phyloP scores from a whole-genome alignment of 2,113 vertebrate genomes.

The Ascaphus truei region DNA sequence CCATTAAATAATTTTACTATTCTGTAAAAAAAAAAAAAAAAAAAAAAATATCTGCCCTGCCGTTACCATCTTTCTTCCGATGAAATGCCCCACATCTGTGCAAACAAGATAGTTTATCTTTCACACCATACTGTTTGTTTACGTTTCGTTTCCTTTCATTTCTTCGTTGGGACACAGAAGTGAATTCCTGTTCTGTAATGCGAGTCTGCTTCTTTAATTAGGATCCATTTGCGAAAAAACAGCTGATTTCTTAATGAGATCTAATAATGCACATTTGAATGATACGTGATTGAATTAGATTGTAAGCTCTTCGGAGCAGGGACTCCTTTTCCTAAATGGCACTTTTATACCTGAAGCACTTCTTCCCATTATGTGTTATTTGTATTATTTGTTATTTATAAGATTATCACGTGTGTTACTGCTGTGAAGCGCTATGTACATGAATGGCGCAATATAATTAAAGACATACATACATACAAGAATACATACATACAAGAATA shows the following conservation, averaged over 20 bases:
- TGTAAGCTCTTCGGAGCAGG: too few relatives aligned
- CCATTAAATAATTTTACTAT: not conserved
- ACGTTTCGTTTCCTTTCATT: constrained; percentile 3
- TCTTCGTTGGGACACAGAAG: not conserved
- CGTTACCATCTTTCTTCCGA: not conserved
- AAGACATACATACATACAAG: too few relatives aligned
- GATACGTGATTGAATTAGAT: too few relatives aligned
- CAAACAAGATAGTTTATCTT: constrained; percentile 7
- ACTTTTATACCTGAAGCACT: too few relatives aligned
- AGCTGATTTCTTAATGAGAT: constrained; percentile 22
- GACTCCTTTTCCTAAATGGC: too few relatives aligned
- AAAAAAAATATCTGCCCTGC: not conserved
- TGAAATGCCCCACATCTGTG: not conserved
- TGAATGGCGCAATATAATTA: too few relatives aligned
- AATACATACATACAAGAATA: too few relatives aligned
- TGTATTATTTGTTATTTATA: too few relatives aligned
- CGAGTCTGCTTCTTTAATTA: constrained; percentile 19
- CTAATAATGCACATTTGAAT: constrained; percentile 13
- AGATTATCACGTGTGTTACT: too few relatives aligned
- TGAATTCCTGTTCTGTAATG: not conserved
- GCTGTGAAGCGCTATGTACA: too few relatives aligned
- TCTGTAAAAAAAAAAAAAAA: not conserved
- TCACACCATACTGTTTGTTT: not conserved
- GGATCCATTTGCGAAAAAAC: constrained; percentile 24
- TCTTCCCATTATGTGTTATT: too few relatives aligned